These are phyloP conservation scores for Pangasius djambal DNA, from an alignment of 2,797 vertebrate genomes.

Conservation along the genomic window DNA sequence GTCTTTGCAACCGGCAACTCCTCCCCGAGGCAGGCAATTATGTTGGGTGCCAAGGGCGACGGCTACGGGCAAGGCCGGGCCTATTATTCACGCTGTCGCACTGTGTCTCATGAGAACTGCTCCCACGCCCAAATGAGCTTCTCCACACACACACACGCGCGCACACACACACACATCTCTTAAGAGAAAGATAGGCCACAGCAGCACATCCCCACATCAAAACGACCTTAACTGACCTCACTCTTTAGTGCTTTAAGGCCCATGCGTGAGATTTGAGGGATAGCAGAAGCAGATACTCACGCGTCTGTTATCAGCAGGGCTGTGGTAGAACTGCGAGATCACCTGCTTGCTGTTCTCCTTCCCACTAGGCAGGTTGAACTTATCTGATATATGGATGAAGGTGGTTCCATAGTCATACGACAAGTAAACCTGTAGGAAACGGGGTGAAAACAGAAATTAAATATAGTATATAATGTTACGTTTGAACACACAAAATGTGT, in stretches of 20 bases:
- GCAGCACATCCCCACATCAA: background rate
- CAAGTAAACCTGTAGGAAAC: conserved; percentile 83
- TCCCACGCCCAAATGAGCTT: background rate
- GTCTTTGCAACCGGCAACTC: conserved; percentile 31
- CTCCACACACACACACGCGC: background rate
- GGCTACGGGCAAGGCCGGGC: conserved; percentile 20
- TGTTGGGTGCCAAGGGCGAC: conserved; percentile 35
- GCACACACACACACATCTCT: background rate
- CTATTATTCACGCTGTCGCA: conserved; percentile 42
- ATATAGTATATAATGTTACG: background rate
- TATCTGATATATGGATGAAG: conserved; percentile 85
- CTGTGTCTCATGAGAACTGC: conserved; percentile 21
- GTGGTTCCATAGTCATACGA: conserved; percentile 92
- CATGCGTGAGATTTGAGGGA: conserved; percentile 1
- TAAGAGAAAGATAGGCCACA: background rate
- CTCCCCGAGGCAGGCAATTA: conserved; percentile 31
- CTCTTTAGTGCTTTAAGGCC: background rate
- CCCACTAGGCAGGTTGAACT: conserved; percentile 75
- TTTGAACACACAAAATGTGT: background rate
- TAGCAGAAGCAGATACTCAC: conserved; percentile 72
- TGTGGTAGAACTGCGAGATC: conserved; percentile 98
- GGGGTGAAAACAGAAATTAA: background rate
- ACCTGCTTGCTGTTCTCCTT: conserved; percentile 81
- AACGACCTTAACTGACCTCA: conserved; percentile 5
- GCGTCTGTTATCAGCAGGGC: conserved; percentile 90